A percentile compares a stretch with the other conserved stretches of the same genome.
These are phyloP conservation scores for Misgurnus anguillicaudatus DNA, from an alignment of 2,113 vertebrate genomes.

Conservation along the genomic window DNA sequence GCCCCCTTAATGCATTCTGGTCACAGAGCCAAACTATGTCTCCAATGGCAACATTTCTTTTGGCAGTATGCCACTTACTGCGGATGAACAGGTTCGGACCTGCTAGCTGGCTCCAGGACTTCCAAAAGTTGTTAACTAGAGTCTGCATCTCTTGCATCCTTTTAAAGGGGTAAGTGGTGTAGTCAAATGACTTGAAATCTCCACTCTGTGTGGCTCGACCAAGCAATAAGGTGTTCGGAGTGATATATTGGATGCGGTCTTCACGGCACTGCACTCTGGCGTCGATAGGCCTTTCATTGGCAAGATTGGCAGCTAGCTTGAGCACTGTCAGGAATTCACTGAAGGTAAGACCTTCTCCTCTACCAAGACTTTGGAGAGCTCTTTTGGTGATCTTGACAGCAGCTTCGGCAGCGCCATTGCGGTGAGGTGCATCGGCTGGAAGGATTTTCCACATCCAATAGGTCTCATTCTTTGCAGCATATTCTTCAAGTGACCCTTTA, in stretches of 20 bases:
- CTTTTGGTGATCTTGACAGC: conserved; percentile 15
- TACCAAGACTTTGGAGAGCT: conserved; percentile 7
- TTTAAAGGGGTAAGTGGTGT: not conserved
- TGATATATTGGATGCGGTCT: not conserved
- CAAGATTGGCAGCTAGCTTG: conserved; percentile 24
- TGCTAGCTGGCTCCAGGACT: not conserved
- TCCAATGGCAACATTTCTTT: no score
- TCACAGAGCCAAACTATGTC: not conserved
- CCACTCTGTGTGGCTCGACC: not conserved
- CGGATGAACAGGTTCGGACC: not conserved
- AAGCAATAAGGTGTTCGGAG: not conserved
- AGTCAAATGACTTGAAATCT: not conserved
- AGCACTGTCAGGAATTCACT: no score
- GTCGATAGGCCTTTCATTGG: not conserved
- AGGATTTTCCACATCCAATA: conserved; percentile 10
- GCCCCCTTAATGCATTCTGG: conserved; percentile 29
- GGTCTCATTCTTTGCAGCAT: not conserved
- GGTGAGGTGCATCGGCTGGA: conserved; percentile 4
- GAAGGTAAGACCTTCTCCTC: conserved; percentile 1
- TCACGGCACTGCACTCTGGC: no score
- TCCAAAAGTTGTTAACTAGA: conserved; percentile 8
- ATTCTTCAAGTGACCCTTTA: no score
- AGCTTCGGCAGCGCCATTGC: conserved; percentile 13
- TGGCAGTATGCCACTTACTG: no score
- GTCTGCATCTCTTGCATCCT: not conserved